Evolutionary conservation across 2,797 vertebrate species (phyloP), one percentile per base, ranked within the genome.

Genomic region (Sylvilagus floridanus): DNA sequence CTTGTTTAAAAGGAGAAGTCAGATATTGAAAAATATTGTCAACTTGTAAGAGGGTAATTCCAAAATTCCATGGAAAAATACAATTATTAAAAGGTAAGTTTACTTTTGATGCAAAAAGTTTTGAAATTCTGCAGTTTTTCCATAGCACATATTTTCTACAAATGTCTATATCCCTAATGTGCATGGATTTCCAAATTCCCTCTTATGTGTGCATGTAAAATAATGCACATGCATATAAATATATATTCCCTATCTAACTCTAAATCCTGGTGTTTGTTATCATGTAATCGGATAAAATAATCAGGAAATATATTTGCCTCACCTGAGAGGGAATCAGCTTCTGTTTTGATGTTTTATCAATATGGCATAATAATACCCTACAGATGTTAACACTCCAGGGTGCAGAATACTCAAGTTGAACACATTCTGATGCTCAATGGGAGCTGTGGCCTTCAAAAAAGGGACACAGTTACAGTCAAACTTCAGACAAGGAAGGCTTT

Each of bases 11-110:
- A 90, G 85, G n/a, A 95, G 35, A 95, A 19, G 52, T 73, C 52
- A 87, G 66, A 95, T 7, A 88, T 91, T 96, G 95, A 85, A 83
- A n/a, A 92, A 93, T 93, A 60, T 72, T 85, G 82, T n/a, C 24
- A 87, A 54, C 0, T 57, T 16, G 2, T 57, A 21, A 16, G 4
- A 57, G 54, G 16, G 16, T 16, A 57, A 57, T 57, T 57, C 54
- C 54, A 57, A 57, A 57, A 57, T 16, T 57, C 14, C 54, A 57
- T 4, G 19, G 54, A 57, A 57, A 57, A 57, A 57, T 57, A 21
- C 12, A 11, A 47, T 47, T 47, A 47, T 47, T 47, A 8, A 47
- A 47, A 47, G 8, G 42, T 9, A 47, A 47, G 8, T 47, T 47
- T 47, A 47, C 42, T 47, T 47, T 47, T 47, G 42, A 47, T 47